phyloP scores from a whole-genome alignment of 2,113 vertebrate genomes.

The Tachysurus vachellii region DNA sequence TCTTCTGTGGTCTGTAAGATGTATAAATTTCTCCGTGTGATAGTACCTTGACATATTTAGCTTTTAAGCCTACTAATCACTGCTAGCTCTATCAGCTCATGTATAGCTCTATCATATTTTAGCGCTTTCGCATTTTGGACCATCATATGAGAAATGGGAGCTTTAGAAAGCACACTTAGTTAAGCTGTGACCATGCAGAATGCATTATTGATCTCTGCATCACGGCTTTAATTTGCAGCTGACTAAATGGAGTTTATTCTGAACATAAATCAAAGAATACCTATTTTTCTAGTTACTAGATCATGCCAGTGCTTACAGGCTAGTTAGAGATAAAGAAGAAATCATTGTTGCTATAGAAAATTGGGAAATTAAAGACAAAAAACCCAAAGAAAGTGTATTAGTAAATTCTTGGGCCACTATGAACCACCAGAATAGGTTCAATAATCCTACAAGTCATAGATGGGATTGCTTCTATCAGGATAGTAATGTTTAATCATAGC shows the following conservation, averaged over 20 bases:
- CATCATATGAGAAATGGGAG: slow-evolving; percentile 67
- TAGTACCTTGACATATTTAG: background rate
- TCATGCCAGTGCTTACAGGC: background rate
- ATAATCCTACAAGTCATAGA: background rate
- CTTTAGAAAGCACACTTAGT: slow-evolving; percentile 51
- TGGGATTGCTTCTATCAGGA: background rate
- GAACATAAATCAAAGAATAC: slow-evolving; percentile 61
- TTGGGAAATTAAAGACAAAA: background rate
- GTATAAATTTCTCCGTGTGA: background rate
- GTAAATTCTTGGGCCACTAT: background rate
- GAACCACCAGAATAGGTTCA: background rate
- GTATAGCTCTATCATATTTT: slow-evolving; percentile 49
- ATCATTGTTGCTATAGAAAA: background rate
- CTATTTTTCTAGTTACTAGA: background rate
- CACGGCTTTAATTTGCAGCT: slow-evolving; percentile 68
- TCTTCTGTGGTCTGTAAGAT: background rate
- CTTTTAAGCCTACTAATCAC: background rate
- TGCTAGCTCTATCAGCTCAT: background rate
- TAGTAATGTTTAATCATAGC: background rate
- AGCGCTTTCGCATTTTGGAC: slow-evolving; percentile 59
- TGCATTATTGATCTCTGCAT: slow-evolving; percentile 71
- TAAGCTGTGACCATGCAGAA: slow-evolving; percentile 70
- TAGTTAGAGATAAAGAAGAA: background rate
- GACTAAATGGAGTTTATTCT: slow-evolving; percentile 71
- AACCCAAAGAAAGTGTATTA: background rate